A percentile compares a stretch with the other conserved stretches of the same genome.
Evolutionary conservation across 1,140 invertebrate genomes (phyloP).

Genomic region (Odontomachus brunneus): DNA sequence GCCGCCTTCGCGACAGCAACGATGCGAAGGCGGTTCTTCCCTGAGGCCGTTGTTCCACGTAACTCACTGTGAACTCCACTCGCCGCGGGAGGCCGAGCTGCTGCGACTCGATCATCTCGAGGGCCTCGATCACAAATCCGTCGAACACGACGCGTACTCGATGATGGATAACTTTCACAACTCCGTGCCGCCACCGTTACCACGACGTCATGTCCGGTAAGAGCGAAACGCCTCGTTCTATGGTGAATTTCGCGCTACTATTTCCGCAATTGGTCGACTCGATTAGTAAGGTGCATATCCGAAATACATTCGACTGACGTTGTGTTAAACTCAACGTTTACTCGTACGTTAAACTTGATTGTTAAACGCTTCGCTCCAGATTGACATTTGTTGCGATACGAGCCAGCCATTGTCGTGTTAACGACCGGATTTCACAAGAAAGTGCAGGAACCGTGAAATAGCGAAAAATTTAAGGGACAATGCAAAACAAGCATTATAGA

Average conservation of each 20-base stretch:
- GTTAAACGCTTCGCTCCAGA: not conserved
- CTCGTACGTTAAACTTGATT: not conserved
- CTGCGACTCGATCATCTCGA: conserved; percentile 83
- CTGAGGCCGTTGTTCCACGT: conserved; percentile 84
- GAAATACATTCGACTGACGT: too few species aligned
- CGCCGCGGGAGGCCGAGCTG: conserved; percentile 83
- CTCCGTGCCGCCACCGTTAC: conserved; percentile 82
- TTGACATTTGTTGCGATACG: not conserved
- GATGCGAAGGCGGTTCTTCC: conserved; percentile 83
- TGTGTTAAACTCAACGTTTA: not conserved
- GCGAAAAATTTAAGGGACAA: too few species aligned
- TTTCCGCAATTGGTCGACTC: not conserved
- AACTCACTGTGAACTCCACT: conserved; percentile 84
- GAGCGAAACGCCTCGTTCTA: conserved; percentile 28
- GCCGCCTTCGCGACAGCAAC: conserved; percentile 81
- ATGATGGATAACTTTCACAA: conserved; percentile 85
- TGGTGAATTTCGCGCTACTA: not conserved
- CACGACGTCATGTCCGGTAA: conserved; percentile 84
- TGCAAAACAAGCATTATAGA: too few species aligned
- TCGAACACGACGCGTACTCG: conserved; percentile 81
- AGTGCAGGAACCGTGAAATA: not conserved
- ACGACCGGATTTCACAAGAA: not conserved
- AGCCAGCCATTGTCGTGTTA: not conserved
- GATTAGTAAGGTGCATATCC: not conserved
- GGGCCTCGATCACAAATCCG: conserved; percentile 78